Evolutionary conservation across 1,140 invertebrate species (phyloP).

Genomic region (Myzus persicae): DNA sequence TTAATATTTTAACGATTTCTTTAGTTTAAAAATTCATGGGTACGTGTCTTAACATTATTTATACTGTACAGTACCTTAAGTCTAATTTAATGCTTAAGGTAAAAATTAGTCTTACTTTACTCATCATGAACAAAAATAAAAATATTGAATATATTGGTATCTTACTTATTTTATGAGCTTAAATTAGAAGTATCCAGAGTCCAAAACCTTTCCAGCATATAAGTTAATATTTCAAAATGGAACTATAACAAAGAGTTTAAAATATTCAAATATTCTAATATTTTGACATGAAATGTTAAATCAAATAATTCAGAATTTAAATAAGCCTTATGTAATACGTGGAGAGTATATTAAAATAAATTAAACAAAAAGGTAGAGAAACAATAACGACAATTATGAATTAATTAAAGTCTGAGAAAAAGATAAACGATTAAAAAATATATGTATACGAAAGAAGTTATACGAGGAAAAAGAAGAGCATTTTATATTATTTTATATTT

Average conservation of each 20-base stretch:
- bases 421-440: neutral
- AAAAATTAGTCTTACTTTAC: neutral
- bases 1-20: neutral
- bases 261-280: neutral
- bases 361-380: neutral
- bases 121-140: neutral
- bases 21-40: neutral
- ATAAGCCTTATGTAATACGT: neutral
- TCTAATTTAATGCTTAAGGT: neutral
- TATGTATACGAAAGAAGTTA: neutral
- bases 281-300: neutral
- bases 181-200: too few relatives aligned
- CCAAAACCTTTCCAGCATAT: too few relatives aligned
- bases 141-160: neutral
- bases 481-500: too few relatives aligned
- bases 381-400: neutral
- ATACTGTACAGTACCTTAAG: neutral
- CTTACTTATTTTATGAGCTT: too few relatives aligned
- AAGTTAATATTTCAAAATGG: neutral
- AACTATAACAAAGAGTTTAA: neutral
- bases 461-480: too few relatives aligned
- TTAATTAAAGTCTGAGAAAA: neutral
- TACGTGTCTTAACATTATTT: neutral
- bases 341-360: neutral
- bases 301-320: neutral